phyloP scores from a whole-genome alignment of 2,113 vertebrate genomes.

The Synchiropus splendidus region DNA sequence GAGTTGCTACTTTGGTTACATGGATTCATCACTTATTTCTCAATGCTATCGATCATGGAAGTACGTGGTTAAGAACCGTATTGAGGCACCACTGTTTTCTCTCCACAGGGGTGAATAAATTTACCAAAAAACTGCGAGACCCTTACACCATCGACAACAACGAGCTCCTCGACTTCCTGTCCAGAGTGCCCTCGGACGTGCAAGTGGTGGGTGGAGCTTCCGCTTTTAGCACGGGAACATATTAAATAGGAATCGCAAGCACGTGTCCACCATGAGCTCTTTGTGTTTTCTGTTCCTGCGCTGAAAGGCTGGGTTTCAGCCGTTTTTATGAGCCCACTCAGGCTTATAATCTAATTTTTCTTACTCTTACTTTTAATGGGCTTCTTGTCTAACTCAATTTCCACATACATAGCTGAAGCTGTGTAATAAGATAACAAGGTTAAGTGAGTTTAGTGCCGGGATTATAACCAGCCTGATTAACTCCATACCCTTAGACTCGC shows the following conservation, averaged over 20 bases:
- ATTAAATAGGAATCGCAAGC: too few relatives aligned
- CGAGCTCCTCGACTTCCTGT: conserved; percentile 93
- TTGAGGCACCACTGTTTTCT: too few relatives aligned
- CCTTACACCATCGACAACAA: conserved; percentile 96
- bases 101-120: conserved; percentile 91
- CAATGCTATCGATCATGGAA: too few relatives aligned
- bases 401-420: conserved; percentile 35
- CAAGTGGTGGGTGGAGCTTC: conserved; percentile 84
- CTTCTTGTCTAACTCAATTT: conserved; percentile 48
- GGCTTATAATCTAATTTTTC: conserved; percentile 38
- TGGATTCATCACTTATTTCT: conserved; percentile 4
- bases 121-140: conserved; percentile 95
- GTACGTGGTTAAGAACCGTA: too few relatives aligned
- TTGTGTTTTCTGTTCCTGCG: conserved; percentile 6
- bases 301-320: background rate
- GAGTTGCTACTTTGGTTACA: conserved; percentile 2
- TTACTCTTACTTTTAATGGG: conserved; percentile 40
- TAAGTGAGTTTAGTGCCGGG: conserved; percentile 51
- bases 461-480: conserved; percentile 47
- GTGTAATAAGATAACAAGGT: conserved; percentile 47
- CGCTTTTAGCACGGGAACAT: background rate
- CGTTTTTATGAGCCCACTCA: conserved; percentile 5
- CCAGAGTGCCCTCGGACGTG: conserved; percentile 93
- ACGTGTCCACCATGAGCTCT: conserved; percentile 2
- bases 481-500: conserved; percentile 42